Evolutionary conservation across 2,113 vertebrate species (phyloP).

Genomic region (Lepus europaeus): DNA sequence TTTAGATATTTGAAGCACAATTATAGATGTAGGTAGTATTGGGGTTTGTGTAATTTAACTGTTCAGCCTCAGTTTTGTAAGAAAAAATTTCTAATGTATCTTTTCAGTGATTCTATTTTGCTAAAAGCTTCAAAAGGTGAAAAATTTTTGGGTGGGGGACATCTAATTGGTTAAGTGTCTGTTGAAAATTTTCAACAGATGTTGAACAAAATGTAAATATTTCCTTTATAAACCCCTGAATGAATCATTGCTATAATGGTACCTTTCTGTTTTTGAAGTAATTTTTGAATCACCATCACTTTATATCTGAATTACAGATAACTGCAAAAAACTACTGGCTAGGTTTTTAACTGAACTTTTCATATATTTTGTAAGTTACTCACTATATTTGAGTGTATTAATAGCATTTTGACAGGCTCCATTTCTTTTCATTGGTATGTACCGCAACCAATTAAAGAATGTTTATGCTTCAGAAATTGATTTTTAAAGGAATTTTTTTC

Average conservation of each 20-base stretch:
- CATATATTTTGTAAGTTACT: neutral
- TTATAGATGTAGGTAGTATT: neutral
- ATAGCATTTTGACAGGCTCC: neutral
- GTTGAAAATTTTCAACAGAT: neutral
- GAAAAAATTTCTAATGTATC: neutral
- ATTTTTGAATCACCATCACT: neutral
- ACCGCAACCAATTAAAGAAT: neutral
- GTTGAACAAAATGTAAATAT: neutral
- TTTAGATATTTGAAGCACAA: constrained; percentile 4
- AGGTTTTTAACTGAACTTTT: neutral
- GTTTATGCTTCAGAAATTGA: neutral
- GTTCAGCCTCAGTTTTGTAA: neutral
- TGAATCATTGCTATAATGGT: neutral
- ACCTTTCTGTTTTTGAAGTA: neutral
- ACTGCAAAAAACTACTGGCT: neutral
- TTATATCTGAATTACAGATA: neutral
- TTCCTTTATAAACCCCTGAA: neutral
- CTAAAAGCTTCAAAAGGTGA: neutral
- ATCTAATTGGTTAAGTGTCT: neutral
- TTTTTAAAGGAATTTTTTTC: neutral
- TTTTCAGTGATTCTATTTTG: neutral
- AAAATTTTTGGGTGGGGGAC: neutral
- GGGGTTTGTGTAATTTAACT: neutral
- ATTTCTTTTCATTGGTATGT: neutral
- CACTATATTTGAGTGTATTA: too few species aligned